These are phyloP conservation scores for Plebejus melissa DNA, from an alignment of 2,888 invertebrate species.

Conservation along the genomic window DNA sequence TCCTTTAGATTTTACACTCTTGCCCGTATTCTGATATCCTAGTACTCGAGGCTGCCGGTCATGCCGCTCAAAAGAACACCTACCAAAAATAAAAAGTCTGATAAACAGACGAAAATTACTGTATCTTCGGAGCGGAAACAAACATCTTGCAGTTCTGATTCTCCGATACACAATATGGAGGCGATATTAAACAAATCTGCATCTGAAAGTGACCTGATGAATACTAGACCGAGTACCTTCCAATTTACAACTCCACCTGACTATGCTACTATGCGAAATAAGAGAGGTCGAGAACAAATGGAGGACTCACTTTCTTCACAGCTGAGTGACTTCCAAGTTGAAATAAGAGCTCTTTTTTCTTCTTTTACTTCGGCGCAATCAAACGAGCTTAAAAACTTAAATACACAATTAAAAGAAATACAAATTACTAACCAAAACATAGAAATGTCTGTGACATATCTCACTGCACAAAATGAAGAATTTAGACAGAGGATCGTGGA, in stretches of 20 bases:
- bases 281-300: not conserved
- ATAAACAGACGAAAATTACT: not conserved
- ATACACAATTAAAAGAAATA: not conserved
- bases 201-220: not conserved
- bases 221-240: not conserved
- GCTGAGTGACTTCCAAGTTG: not conserved
- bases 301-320: not conserved
- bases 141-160: too few relatives aligned
- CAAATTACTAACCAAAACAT: not conserved
- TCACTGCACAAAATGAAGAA: slow-evolving; percentile 30
- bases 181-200: not conserved
- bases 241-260: not conserved
- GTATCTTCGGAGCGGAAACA: slow-evolving; percentile 41
- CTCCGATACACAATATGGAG: not conserved
- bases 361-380: not conserved
- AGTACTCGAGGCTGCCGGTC: too few relatives aligned
- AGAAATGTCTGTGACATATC: not conserved
- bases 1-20: too few relatives aligned
- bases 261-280: not conserved
- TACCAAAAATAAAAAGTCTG: too few relatives aligned
- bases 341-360: not conserved
- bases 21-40: too few relatives aligned
- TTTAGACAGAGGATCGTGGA: slow-evolving; percentile 28
- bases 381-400: not conserved
- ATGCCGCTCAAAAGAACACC: too few relatives aligned